Evolutionary conservation across 2,113 vertebrate species (phyloP).

Genomic region (Hypocryptadius cinnamomeus): DNA sequence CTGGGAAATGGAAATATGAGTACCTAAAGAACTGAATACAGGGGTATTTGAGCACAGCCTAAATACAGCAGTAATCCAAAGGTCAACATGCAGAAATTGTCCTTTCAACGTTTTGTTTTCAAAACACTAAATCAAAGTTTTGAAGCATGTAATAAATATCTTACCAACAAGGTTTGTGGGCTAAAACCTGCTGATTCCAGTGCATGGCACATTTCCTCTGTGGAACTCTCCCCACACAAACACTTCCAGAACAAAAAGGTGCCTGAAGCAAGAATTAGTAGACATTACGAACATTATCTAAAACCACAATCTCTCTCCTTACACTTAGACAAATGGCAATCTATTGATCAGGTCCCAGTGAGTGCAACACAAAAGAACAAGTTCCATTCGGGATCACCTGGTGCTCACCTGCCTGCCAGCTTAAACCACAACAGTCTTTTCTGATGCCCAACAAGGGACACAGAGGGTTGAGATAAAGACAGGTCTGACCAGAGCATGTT

Average conservation of each 20-base stretch:
- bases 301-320: neutral
- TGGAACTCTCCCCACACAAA: conserved; percentile 81
- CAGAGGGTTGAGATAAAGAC: neutral
- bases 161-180: conserved; percentile 90
- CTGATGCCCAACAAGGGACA: neutral
- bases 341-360: neutral
- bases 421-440: neutral
- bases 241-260: conserved; percentile 94
- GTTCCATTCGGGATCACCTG: neutral
- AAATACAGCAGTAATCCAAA: neutral
- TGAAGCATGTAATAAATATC: neutral
- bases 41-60: neutral
- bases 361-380: neutral
- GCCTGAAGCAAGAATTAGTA: conserved; percentile 67
- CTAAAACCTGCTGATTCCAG: conserved; percentile 83
- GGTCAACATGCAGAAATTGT: neutral
- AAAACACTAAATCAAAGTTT: neutral
- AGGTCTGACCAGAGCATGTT: neutral
- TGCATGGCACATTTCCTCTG: conserved; percentile 77
- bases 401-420: neutral
- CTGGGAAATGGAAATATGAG: neutral
- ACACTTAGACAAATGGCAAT: neutral
- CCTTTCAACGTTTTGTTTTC: neutral
- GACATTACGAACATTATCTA: neutral
- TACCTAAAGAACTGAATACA: neutral